Conservation (phyloP, 1,140 invertebrate genomes). For the Polypedilum vanderplanki region DNA sequence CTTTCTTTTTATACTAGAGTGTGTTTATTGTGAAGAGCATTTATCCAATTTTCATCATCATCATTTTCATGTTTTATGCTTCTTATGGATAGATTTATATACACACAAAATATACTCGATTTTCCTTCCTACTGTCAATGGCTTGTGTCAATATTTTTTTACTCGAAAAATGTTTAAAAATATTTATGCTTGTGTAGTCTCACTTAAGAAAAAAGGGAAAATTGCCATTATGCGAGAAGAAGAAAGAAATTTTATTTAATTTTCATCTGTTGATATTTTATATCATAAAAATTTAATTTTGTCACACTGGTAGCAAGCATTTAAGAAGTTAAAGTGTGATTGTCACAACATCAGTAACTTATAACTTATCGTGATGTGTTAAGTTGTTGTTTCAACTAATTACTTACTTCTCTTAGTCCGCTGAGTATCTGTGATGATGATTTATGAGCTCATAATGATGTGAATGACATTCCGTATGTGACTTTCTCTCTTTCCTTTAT, state of each 20-base stretch:
- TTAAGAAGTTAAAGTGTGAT: too few species aligned
- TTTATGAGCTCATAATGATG: constrained; percentile 18
- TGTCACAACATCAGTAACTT: not conserved
- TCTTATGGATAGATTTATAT: not conserved
- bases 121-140: not conserved
- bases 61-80: constrained; percentile 13
- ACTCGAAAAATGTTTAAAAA: constrained; percentile 11
- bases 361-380: not conserved
- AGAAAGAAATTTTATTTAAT: too few species aligned
- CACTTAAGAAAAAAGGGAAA: not conserved
- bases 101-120: not conserved
- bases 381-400: constrained; percentile 7
- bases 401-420: not conserved
- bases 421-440: not conserved
- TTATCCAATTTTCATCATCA: constrained; percentile 19
- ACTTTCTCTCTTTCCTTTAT: not conserved
- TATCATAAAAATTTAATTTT: not conserved
- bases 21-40: not conserved
- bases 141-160: constrained; percentile 7
- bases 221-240: too few species aligned
- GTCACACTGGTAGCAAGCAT: too few species aligned
- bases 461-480: not conserved
- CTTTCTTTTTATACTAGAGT: not conserved
- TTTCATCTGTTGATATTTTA: not conserved
- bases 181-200: constrained; percentile 2